These are phyloP conservation scores for Sthenelais limicola DNA, from an alignment of 2,888 invertebrate genomes.

Conservation along the genomic window DNA sequence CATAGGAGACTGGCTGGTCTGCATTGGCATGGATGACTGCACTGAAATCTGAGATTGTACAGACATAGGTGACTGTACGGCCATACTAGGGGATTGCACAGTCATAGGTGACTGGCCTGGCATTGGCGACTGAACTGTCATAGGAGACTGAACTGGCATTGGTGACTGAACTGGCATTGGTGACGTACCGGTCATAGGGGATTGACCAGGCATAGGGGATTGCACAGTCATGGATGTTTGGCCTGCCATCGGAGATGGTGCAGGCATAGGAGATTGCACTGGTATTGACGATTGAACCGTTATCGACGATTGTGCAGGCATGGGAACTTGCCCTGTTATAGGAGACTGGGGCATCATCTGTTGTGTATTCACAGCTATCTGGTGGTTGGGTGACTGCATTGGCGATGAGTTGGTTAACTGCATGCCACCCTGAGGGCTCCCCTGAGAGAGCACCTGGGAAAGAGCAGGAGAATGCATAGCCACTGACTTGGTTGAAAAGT, in stretches of 20 bases:
- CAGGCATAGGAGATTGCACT: slow-evolving; percentile 33
- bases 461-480: slow-evolving; percentile 17
- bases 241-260: slow-evolving; percentile 20
- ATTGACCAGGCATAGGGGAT: slow-evolving; percentile 21
- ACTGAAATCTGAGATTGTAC: slow-evolving; percentile 28
- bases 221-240: too few relatives aligned
- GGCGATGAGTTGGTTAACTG: slow-evolving; percentile 2
- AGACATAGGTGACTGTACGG: slow-evolving; percentile 8
- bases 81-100: slow-evolving; percentile 13
- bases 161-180: slow-evolving; percentile 20
- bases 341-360: slow-evolving; percentile 14
- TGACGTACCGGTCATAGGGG: slow-evolving; percentile 17
- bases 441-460: background rate
- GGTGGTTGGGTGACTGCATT: slow-evolving; percentile 8
- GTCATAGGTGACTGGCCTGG: background rate
- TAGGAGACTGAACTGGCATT: slow-evolving; percentile 21
- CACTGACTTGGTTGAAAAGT: slow-evolving; percentile 76
- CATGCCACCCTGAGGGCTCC: background rate
- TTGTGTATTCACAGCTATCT: background rate
- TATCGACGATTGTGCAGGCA: slow-evolving; percentile 22
- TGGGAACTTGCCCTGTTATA: too few relatives aligned
- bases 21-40: slow-evolving; percentile 11
- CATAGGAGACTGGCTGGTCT: slow-evolving; percentile 36
- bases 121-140: slow-evolving; percentile 10
- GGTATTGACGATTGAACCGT: too few relatives aligned